A percentile compares a stretch with the other conserved stretches of the same genome.
phyloP scores from a whole-genome alignment of 1,140 invertebrate species.

The Phenacoccus solenopsis region DNA sequence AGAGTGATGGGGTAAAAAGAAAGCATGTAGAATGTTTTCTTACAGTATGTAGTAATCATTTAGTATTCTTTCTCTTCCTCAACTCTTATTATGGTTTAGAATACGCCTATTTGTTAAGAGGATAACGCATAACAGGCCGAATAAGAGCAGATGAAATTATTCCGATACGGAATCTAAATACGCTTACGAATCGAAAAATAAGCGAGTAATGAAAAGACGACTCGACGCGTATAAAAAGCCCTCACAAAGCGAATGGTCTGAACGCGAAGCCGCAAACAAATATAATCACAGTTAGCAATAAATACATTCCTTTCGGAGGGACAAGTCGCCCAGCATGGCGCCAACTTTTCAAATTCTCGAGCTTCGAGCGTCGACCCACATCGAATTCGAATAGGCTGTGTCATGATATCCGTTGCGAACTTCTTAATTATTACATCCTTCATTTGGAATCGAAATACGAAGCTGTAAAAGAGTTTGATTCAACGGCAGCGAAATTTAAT shows the following conservation, averaged over 20 bases:
- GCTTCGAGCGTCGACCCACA: neutral
- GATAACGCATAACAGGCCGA: too few species aligned
- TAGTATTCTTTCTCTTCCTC: too few species aligned
- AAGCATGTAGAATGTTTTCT: too few species aligned
- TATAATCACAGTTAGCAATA: conserved; percentile 2
- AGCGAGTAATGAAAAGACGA: too few species aligned
- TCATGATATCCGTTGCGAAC: neutral
- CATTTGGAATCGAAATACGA: neutral
- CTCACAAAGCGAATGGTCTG: neutral
- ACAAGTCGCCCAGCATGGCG: neutral
- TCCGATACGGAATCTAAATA: too few species aligned
- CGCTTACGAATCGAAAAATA: too few species aligned
- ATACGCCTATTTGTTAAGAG: too few species aligned
- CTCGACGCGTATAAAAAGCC: neutral
- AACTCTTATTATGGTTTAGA: too few species aligned
- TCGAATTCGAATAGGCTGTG: neutral
- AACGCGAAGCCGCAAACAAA: neutral
- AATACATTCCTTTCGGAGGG: neutral
- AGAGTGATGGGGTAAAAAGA: too few species aligned
- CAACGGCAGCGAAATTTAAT: neutral
- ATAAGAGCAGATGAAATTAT: too few species aligned
- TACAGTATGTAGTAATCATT: too few species aligned
- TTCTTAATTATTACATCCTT: neutral
- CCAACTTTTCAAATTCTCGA: neutral
- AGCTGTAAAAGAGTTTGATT: neutral